Conservation (phyloP, 2,797 vertebrate species). For the Cynopterus sphinx region DNA sequence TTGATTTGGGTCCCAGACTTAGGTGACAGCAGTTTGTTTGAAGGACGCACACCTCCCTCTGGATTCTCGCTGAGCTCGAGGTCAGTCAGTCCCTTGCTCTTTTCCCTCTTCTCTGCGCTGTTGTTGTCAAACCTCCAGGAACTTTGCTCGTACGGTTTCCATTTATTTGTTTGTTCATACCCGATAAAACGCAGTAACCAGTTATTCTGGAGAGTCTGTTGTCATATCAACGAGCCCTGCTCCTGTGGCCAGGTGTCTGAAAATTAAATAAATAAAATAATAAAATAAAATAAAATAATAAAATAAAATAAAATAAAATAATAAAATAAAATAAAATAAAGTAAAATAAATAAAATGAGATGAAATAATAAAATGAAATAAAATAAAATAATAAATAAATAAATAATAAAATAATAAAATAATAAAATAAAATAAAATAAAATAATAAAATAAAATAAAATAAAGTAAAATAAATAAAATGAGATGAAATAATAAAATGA, state of each 20-base stretch:
- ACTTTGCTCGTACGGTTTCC: background rate
- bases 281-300: too few relatives aligned
- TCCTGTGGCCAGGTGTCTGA: background rate
- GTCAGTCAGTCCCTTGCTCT: background rate
- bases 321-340: too few relatives aligned
- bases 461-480: too few relatives aligned
- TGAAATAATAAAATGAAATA: too few relatives aligned
- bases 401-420: too few relatives aligned
- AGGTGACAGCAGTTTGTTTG: background rate
- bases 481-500: too few relatives aligned
- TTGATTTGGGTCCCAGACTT: background rate
- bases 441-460: too few relatives aligned
- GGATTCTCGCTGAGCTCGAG: background rate
- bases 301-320: too few relatives aligned
- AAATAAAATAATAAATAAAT: too few relatives aligned
- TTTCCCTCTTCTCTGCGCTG: background rate
- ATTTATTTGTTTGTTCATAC: background rate
- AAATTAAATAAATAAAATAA: too few relatives aligned
- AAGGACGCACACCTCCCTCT: background rate
- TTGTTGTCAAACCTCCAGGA: background rate
- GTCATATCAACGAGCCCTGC: background rate
- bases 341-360: too few relatives aligned
- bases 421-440: too few relatives aligned
- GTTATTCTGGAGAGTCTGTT: background rate
- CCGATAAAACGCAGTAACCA: background rate